phyloP scores from a whole-genome alignment of 2,888 invertebrate species.

The Clepsis dumicolana region DNA sequence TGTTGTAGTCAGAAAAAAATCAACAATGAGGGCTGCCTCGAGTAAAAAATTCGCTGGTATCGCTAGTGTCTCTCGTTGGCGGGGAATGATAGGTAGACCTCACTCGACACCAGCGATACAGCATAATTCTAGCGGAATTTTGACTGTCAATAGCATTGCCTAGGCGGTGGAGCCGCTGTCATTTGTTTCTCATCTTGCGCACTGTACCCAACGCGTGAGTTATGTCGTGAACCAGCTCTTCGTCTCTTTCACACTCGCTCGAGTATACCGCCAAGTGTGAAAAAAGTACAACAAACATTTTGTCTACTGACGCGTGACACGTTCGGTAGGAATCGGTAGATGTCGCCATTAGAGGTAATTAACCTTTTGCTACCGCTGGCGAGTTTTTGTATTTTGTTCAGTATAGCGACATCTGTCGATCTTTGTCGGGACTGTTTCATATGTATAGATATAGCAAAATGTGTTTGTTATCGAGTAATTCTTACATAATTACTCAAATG shows the following conservation, averaged over 20 bases:
- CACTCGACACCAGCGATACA: too few relatives aligned
- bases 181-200: not conserved
- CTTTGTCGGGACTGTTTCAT: not conserved
- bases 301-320: not conserved
- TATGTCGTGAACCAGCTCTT: not conserved
- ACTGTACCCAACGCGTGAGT: not conserved
- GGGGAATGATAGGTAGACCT: too few relatives aligned
- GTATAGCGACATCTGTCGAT: conserved; percentile 16
- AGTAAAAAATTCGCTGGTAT: too few relatives aligned
- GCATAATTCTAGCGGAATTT: too few relatives aligned
- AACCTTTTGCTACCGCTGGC: too few relatives aligned
- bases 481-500: conserved; percentile 20
- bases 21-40: too few relatives aligned
- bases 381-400: not conserved
- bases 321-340: conserved; percentile 14
- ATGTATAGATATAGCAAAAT: not conserved
- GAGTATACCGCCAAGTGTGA: not conserved
- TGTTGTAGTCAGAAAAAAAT: too few relatives aligned
- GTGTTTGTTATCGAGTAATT: conserved; percentile 4
- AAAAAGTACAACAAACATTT: not conserved
- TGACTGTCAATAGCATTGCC: too few relatives aligned
- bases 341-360: conserved; percentile 10
- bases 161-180: not conserved
- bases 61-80: too few relatives aligned
- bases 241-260: not conserved